phyloP scores from a whole-genome alignment of 2,888 invertebrate species.

The Deilephila elpenor region DNA sequence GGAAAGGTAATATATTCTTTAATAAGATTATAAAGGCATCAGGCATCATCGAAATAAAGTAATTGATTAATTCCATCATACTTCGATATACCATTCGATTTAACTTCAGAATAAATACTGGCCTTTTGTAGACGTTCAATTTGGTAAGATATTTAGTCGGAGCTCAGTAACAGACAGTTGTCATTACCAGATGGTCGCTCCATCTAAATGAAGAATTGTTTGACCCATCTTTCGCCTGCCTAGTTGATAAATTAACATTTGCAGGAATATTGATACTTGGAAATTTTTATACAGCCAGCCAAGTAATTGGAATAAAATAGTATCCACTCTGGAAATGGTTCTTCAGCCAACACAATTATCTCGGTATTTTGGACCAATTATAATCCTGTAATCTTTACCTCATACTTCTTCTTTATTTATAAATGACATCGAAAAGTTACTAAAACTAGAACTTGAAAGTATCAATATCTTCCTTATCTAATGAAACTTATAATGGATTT shows the following conservation, averaged over 20 bases:
- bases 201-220: not conserved
- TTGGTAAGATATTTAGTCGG: not conserved
- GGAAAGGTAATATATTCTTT: no score
- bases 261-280: not conserved
- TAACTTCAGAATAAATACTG: not conserved
- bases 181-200: constrained; percentile 1
- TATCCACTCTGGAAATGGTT: not conserved
- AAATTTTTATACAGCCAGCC: not conserved
- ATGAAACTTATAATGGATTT: constrained; percentile 3
- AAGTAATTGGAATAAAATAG: no score
- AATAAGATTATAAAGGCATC: no score
- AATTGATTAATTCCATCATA: no score
- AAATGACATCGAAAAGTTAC: not conserved
- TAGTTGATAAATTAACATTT: not conserved
- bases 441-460: not conserved
- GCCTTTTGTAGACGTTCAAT: not conserved
- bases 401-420: not conserved
- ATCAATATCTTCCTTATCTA: not conserved
- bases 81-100: not conserved
- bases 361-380: no score
- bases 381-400: accelerated
- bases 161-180: constrained; percentile 3
- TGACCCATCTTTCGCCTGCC: not conserved
- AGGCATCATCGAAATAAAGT: no score
- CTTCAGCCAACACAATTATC: no score